Evolutionary conservation across 2,113 vertebrate species (phyloP).

Genomic region (Callipepla californica): DNA sequence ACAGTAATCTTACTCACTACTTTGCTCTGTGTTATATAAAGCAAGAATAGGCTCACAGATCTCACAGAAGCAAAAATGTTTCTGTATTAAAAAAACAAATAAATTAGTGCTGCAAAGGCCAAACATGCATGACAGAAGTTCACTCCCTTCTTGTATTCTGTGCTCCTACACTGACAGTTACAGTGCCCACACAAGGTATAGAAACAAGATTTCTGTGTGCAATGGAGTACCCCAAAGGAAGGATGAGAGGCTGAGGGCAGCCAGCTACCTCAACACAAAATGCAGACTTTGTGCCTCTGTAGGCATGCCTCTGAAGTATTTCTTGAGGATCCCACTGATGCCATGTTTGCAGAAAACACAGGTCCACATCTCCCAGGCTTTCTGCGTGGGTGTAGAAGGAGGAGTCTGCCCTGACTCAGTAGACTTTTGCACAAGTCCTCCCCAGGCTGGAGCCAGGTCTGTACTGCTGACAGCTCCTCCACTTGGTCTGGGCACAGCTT

Average conservation of each 20-base stretch:
- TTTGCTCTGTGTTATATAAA: neutral
- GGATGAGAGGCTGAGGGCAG: neutral
- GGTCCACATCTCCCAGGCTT: neutral
- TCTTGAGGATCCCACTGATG: accelerated
- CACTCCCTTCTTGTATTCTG: neutral
- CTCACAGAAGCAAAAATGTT: neutral
- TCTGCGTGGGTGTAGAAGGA: neutral
- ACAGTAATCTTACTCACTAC: accelerated
- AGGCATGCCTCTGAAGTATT: neutral
- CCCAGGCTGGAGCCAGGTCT: neutral
- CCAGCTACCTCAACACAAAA: neutral
- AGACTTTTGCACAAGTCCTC: neutral
- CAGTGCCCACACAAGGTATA: neutral
- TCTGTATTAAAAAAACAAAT: neutral
- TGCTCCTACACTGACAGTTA: neutral
- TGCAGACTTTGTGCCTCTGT: neutral
- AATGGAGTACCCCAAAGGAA: neutral
- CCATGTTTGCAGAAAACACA: accelerated
- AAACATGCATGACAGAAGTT: neutral
- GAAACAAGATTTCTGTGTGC: neutral
- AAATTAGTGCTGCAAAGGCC: neutral
- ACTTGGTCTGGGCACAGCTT: neutral
- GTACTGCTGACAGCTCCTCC: neutral
- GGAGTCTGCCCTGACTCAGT: accelerated
- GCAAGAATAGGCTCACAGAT: neutral